Conservation (phyloP, 2,888 invertebrate species). For the Sinhomidia bicolor region DNA sequence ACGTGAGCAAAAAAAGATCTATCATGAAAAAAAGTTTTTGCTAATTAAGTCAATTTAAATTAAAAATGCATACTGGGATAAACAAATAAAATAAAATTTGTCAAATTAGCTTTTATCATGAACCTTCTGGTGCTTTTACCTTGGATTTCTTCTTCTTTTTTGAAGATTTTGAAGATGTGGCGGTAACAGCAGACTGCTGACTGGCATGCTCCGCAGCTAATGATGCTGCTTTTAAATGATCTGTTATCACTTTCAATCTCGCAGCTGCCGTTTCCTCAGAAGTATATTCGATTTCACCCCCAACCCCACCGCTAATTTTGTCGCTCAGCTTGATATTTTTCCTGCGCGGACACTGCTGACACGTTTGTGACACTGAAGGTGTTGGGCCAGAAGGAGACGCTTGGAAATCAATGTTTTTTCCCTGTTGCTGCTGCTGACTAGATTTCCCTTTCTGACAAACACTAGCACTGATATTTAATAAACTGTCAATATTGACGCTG, state of each 20-base stretch:
- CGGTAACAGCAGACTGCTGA: background rate
- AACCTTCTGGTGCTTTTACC: constrained; percentile 34
- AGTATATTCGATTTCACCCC: too few species aligned
- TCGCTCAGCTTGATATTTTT: background rate
- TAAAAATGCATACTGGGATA: too few species aligned
- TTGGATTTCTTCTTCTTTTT: constrained; percentile 44
- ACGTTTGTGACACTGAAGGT: background rate
- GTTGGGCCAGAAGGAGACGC: background rate
- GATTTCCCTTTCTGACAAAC: constrained; percentile 3
- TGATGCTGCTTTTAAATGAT: constrained; percentile 37
- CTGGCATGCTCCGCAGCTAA: background rate
- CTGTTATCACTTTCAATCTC: constrained; percentile 43
- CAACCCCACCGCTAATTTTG: background rate
- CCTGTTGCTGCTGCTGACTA: constrained; percentile 5
- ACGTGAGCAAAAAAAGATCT: too few species aligned
- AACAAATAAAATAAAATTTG: too few species aligned
- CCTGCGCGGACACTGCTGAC: background rate
- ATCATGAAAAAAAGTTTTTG: too few species aligned
- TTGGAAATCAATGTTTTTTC: background rate
- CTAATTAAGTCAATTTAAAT: too few species aligned
- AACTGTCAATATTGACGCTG: background rate
- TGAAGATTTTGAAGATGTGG: constrained; percentile 33
- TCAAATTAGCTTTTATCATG: too few species aligned
- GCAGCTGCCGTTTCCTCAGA: constrained; percentile 22
- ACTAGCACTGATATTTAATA: background rate